Evolutionary conservation across 2,797 vertebrate species (phyloP).

Genomic region (Anas georgica): DNA sequence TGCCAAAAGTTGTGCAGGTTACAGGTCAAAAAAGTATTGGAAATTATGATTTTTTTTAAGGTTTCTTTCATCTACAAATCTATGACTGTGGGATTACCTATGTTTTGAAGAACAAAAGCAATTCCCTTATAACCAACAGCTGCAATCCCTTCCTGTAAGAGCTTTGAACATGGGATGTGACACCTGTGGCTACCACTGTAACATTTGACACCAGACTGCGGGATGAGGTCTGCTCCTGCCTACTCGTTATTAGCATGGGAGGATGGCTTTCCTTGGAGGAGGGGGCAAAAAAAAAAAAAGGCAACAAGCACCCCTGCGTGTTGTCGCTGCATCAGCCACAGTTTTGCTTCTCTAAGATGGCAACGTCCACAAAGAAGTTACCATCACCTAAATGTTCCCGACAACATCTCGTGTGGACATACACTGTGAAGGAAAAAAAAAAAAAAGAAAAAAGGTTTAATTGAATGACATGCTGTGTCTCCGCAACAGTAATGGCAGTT

Average conservation of each 20-base stretch:
- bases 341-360: background rate
- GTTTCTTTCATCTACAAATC: background rate
- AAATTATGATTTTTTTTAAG: background rate
- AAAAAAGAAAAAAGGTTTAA: background rate
- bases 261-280: constrained; percentile 59
- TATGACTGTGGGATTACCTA: background rate
- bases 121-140: background rate
- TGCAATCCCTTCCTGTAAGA: background rate
- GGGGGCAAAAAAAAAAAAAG: constrained; percentile 48
- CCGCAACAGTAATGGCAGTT: background rate
- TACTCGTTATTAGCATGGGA: background rate
- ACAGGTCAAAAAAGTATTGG: background rate
- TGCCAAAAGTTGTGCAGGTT: background rate
- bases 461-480: background rate
- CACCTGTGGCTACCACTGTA: background rate
- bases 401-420: constrained; percentile 15
- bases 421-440: background rate
- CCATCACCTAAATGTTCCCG: background rate
- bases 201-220: background rate
- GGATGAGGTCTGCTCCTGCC: background rate
- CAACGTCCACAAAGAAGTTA: constrained; percentile 5
- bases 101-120: background rate
- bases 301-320: background rate
- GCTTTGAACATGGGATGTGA: background rate
- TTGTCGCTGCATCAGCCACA: background rate